Evolutionary conservation across 1,140 invertebrate genomes (phyloP).

Genomic region (Melipona quadrifasciata): DNA sequence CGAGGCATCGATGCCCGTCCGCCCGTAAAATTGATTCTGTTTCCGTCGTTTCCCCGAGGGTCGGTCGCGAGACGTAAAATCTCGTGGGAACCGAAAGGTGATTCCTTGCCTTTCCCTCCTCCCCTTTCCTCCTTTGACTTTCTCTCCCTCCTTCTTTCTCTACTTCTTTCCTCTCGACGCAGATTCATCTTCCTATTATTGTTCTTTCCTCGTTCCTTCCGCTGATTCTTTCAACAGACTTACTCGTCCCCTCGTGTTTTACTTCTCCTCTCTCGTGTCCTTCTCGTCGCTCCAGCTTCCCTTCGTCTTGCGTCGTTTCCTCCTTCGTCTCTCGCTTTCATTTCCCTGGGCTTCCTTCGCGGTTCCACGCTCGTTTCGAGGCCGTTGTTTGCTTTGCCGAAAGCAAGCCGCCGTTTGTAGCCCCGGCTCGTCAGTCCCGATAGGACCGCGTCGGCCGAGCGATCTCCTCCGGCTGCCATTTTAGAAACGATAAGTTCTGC

Average conservation of each 20-base stretch:
- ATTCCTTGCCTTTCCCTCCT: slow-evolving; percentile 60
- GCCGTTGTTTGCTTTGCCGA: slow-evolving; percentile 61
- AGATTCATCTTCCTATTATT: neutral
- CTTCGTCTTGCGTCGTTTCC: neutral
- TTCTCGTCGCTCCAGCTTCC: neutral
- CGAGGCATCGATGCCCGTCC: slow-evolving; percentile 69
- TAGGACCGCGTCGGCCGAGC: slow-evolving; percentile 48
- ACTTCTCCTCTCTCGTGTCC: slow-evolving; percentile 51
- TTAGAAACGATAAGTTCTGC: slow-evolving; percentile 52
- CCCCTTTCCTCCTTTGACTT: neutral
- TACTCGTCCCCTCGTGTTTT: slow-evolving; percentile 54
- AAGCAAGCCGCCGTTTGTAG: slow-evolving; percentile 43
- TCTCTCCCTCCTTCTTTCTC: neutral
- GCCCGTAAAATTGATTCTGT: slow-evolving; percentile 77
- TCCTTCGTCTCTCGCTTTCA: slow-evolving; percentile 45
- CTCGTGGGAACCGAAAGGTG: slow-evolving; percentile 75
- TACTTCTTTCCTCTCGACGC: neutral
- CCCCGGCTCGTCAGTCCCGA: slow-evolving; percentile 26
- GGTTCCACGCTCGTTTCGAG: neutral
- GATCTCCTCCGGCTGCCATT: slow-evolving; percentile 33
- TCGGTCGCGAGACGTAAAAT: slow-evolving; percentile 74
- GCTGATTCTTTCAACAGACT: slow-evolving; percentile 25
- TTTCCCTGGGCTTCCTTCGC: slow-evolving; percentile 14
- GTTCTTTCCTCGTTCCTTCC: neutral
- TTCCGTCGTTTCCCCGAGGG: slow-evolving; percentile 56